Percentiles rank a stretch among this genome's conserved stretches.
Conservation (phyloP, 1,140 invertebrate genomes). For the Drosophila teissieri region DNA sequence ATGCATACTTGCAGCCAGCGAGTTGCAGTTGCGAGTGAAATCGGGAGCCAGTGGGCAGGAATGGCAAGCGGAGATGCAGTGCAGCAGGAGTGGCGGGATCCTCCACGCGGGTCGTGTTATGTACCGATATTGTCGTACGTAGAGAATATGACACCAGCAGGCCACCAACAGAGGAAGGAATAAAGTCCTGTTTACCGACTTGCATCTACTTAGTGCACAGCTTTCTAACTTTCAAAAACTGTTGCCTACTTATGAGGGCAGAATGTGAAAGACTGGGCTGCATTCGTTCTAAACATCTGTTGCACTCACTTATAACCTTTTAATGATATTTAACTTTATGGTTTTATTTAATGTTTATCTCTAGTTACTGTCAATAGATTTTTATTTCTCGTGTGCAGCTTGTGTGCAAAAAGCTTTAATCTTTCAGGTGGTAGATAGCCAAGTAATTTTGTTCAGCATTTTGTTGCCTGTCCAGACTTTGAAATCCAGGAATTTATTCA, state of each 20-base stretch:
- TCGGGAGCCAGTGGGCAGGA: conserved; percentile 29
- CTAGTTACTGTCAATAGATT: not conserved
- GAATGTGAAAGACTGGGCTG: not conserved
- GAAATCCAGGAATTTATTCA: conserved; percentile 3
- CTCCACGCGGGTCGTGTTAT: conserved; percentile 70
- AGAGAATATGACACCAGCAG: conserved; percentile 49
- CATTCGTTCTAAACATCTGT: not conserved
- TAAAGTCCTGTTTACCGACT: conserved; percentile 2
- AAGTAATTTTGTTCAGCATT: not conserved
- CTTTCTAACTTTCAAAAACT: not conserved
- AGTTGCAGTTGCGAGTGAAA: conserved; percentile 34
- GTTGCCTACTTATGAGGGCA: not conserved
- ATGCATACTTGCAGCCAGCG: conserved; percentile 12
- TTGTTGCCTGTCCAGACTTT: not conserved
- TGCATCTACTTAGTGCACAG: conserved; percentile 5
- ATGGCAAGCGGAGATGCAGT: conserved; percentile 16
- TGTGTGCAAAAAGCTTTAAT: not conserved
- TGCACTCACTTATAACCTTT: not conserved
- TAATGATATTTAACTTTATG: not conserved
- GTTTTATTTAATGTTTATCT: not conserved
- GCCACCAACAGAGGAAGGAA: conserved; percentile 1
- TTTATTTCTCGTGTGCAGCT: not conserved
- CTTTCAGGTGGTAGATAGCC: too few species aligned
- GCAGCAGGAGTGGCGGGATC: conserved; percentile 21
- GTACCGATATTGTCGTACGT: conserved; percentile 80